These are phyloP conservation scores for Hyperoplus lanceolatus DNA, from an alignment of 2,797 vertebrate species.

Conservation along the genomic window DNA sequence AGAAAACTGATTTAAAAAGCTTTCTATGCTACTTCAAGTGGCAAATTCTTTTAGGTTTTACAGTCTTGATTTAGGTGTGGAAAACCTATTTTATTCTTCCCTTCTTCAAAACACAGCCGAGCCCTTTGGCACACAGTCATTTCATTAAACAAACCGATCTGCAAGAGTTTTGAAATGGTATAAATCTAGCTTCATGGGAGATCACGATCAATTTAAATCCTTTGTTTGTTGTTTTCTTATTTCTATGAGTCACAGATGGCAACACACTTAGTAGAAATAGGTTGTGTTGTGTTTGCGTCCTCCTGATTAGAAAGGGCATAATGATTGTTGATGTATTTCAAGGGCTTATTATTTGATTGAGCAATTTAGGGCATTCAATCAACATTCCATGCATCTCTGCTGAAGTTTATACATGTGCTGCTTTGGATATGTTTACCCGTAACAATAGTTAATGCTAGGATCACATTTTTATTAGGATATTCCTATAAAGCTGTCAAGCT, in stretches of 20 bases:
- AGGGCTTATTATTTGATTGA: not conserved
- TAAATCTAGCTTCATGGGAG: not conserved
- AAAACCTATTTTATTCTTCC: not conserved
- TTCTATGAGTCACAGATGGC: not conserved
- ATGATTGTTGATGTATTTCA: not conserved
- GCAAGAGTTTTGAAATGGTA: not conserved
- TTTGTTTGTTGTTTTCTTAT: not conserved
- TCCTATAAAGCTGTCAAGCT: too few relatives aligned
- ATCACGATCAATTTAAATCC: not conserved
- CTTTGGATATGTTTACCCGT: not conserved
- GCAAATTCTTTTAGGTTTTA: not conserved
- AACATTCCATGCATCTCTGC: not conserved
- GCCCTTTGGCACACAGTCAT: not conserved
- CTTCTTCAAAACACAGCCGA: not conserved
- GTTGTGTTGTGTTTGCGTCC: not conserved
- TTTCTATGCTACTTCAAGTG: not conserved
- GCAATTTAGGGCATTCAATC: not conserved
- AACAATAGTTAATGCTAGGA: not conserved
- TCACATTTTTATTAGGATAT: too few relatives aligned
- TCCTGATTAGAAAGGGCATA: not conserved
- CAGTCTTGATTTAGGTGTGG: not conserved
- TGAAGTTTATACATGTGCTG: conserved; percentile 5
- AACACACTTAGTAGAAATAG: not conserved
- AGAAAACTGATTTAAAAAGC: too few relatives aligned
- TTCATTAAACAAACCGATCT: not conserved